Conservation (phyloP, 2,797 vertebrate genomes). For the Lates japonicus region DNA sequence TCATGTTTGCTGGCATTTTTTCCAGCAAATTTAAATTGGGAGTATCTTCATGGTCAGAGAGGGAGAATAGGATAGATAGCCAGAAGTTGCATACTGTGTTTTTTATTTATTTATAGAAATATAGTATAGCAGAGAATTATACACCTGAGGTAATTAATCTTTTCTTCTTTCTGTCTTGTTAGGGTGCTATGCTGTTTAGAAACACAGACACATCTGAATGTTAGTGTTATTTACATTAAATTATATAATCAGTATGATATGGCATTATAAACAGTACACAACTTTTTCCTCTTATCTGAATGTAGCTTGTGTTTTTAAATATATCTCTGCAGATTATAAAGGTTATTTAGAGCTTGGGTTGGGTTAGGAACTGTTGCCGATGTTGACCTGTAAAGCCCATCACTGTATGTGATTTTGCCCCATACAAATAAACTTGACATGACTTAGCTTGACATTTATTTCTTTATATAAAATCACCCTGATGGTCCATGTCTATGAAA, state of each 20-base stretch:
- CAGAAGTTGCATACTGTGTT: background rate
- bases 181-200: background rate
- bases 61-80: background rate
- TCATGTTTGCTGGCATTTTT: background rate
- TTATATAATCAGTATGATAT: background rate
- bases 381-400: background rate
- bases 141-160: background rate
- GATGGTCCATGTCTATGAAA: conserved; percentile 18
- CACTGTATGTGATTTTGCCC: background rate
- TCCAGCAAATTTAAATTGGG: background rate
- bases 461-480: conserved; percentile 1
- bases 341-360: background rate
- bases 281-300: background rate
- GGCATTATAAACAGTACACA: background rate
- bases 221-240: background rate
- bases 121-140: background rate
- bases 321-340: background rate
- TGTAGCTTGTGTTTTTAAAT: background rate
- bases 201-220: background rate
- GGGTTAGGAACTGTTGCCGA: background rate
- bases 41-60: background rate
- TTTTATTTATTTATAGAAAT: background rate
- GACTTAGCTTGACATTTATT: conserved; percentile 7
- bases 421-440: background rate
- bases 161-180: background rate